A percentile compares a stretch with the other conserved stretches of the same genome.
These are phyloP conservation scores for Bicyclus anynana DNA, from an alignment of 1,140 invertebrate species.

Conservation along the genomic window DNA sequence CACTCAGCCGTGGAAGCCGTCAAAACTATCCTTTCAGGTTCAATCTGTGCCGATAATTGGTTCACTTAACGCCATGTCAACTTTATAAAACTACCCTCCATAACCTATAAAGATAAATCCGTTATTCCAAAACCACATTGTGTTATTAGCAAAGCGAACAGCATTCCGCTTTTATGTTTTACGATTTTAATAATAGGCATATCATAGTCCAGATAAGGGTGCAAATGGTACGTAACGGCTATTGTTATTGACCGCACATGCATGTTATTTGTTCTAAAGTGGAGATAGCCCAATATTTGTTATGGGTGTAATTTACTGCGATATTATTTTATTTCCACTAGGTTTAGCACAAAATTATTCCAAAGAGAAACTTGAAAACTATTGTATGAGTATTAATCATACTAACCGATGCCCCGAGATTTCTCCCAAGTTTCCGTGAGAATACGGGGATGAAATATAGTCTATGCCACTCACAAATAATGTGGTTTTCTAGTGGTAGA, in stretches of 20 bases:
- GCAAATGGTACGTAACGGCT: slow-evolving; percentile 22
- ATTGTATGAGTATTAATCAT: too few relatives aligned
- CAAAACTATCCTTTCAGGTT: too few relatives aligned
- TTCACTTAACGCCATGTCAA: too few relatives aligned
- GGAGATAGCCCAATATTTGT: slow-evolving; percentile 10
- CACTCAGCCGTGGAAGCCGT: too few relatives aligned
- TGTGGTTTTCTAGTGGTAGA: too few relatives aligned
- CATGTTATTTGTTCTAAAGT: slow-evolving; percentile 15
- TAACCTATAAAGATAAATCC: background rate
- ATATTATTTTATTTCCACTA: background rate
- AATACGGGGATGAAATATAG: too few relatives aligned
- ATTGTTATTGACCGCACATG: slow-evolving; percentile 31
- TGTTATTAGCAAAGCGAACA: slow-evolving; percentile 10
- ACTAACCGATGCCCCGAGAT: too few relatives aligned
- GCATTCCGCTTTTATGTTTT: slow-evolving; percentile 10
- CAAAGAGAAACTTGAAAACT: too few relatives aligned
- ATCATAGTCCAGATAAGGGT: slow-evolving; percentile 27
- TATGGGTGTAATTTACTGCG: background rate
- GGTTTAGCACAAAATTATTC: background rate
- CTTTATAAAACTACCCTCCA: too few relatives aligned
- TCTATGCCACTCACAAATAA: too few relatives aligned
- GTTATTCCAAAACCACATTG: slow-evolving; percentile 9
- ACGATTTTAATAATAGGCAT: slow-evolving; percentile 17
- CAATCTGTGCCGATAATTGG: too few relatives aligned
- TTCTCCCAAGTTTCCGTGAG: too few relatives aligned